A percentile compares a stretch with the other conserved stretches of the same genome.
These are phyloP conservation scores for Malacoctenus gilli DNA, from an alignment of 2,797 vertebrate species.

Conservation along the genomic window DNA sequence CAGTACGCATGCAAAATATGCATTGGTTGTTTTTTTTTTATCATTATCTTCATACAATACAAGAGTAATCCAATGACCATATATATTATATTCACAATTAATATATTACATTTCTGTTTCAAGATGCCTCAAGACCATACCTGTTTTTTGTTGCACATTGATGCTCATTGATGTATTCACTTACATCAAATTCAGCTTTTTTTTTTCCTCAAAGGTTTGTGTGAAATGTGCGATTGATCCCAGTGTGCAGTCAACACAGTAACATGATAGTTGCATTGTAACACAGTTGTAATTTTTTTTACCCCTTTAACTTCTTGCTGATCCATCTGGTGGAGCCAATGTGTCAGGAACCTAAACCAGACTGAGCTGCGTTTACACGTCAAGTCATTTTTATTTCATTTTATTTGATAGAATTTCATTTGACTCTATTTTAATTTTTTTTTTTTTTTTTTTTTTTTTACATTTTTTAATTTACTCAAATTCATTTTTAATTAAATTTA, in stretches of 20 bases:
- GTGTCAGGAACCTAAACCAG: too few species aligned
- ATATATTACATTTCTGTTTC: constrained; percentile 82
- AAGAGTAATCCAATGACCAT: constrained; percentile 66
- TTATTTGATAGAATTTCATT: too few species aligned
- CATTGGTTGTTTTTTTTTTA: too few species aligned
- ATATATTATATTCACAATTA: constrained; percentile 81
- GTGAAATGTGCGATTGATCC: constrained; percentile 28
- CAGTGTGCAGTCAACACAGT: constrained; percentile 6
- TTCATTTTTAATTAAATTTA: too few species aligned
- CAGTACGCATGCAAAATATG: constrained; percentile 72
- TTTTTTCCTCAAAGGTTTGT: constrained; percentile 7
- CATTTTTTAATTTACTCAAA: too few species aligned
- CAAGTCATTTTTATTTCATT: too few species aligned
- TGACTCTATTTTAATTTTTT: too few species aligned
- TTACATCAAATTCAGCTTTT: constrained; percentile 20
- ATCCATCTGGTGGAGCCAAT: too few species aligned
- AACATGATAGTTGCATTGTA: constrained; percentile 1
- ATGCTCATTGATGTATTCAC: constrained; percentile 20
- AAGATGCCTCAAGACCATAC: constrained; percentile 55
- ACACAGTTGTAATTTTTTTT: too few species aligned
- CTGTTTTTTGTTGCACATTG: constrained; percentile 57
- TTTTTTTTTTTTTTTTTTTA: too few species aligned
- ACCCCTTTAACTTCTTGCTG: too few species aligned
- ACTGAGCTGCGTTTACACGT: too few species aligned
- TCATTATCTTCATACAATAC: constrained; percentile 64